Conservation (phyloP, 1,140 invertebrate genomes). For the Gryllus bimaculatus region DNA sequence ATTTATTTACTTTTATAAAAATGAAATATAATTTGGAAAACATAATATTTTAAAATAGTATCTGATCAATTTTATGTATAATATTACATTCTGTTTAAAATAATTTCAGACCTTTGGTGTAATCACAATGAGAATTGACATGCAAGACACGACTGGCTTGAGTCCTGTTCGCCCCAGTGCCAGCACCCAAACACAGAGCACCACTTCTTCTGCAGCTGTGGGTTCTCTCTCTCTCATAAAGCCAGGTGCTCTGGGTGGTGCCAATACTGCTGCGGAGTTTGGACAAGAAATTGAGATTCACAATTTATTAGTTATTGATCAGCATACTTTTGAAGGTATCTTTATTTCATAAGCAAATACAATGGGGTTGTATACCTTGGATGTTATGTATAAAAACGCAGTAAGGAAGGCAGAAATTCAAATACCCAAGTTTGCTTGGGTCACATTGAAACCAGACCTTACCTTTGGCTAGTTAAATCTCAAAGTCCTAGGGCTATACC, state of each 20-base stretch:
- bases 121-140: slow-evolving; percentile 80
- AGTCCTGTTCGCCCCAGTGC: slow-evolving; percentile 63
- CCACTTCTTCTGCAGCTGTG: slow-evolving; percentile 38
- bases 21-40: too few relatives aligned
- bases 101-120: slow-evolving; percentile 78
- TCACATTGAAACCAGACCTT: too few relatives aligned
- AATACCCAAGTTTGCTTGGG: too few relatives aligned
- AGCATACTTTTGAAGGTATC: slow-evolving; percentile 86
- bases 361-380: too few relatives aligned
- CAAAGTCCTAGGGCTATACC: too few relatives aligned
- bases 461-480: too few relatives aligned
- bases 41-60: too few relatives aligned
- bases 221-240: slow-evolving; percentile 35
- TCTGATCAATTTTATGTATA: too few relatives aligned
- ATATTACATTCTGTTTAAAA: too few relatives aligned
- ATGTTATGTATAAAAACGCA: too few relatives aligned
- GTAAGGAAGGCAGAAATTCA: too few relatives aligned
- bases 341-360: not conserved
- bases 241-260: slow-evolving; percentile 30
- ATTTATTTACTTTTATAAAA: too few relatives aligned
- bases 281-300: slow-evolving; percentile 86
- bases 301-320: slow-evolving; percentile 87
- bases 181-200: slow-evolving; percentile 59
- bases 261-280: slow-evolving; percentile 43
- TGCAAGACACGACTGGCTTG: slow-evolving; percentile 59